phyloP scores from a whole-genome alignment of 2,113 vertebrate species.

The Macquaria australasica region DNA sequence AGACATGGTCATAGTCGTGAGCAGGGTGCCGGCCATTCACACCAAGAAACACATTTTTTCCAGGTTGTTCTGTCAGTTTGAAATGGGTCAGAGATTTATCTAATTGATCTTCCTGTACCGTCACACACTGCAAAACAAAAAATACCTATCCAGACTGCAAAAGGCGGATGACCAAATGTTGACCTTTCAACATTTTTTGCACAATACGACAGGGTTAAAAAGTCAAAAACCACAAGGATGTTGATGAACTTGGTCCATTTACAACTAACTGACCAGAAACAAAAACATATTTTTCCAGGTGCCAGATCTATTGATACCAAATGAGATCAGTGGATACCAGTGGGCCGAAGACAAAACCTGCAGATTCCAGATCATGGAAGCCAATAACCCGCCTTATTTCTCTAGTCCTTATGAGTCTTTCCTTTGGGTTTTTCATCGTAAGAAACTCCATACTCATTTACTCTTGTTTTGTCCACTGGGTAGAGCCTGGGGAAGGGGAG shows the following conservation, averaged over 20 bases:
- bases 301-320: background rate
- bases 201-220: background rate
- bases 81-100: conserved; percentile 4
- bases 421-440: conserved; percentile 90
- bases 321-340: background rate
- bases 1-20: background rate
- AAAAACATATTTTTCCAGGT: background rate
- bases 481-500: conserved; percentile 89
- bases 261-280: conserved; percentile 1
- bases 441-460: conserved; percentile 96
- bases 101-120: background rate
- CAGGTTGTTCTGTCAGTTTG: background rate
- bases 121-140: conserved; percentile 9
- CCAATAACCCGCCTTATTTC: background rate
- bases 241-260: conserved; percentile 8
- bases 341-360: background rate
- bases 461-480: conserved; percentile 97
- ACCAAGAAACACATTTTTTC: background rate
- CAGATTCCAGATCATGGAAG: conserved; percentile 27
- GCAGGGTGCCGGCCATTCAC: background rate
- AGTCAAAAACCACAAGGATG: background rate
- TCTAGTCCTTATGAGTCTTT: conserved; percentile 89
- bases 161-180: background rate
- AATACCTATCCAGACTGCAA: background rate
- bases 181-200: conserved; percentile 5